Conservation (phyloP, 2,113 vertebrate genomes). For the Sylvicapra grimmia region DNA sequence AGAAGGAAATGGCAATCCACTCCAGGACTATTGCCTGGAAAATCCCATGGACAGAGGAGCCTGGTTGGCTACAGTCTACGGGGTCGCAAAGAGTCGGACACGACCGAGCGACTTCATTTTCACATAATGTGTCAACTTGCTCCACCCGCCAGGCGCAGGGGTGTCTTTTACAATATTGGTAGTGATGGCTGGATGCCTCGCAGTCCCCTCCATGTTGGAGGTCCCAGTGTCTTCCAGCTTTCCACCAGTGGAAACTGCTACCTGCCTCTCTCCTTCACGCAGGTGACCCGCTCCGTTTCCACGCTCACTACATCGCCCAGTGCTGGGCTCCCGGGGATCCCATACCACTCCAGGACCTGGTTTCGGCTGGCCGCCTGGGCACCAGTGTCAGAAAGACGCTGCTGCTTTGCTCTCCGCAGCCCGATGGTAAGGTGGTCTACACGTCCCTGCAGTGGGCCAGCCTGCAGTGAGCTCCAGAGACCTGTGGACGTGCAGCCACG, state of each 20-base stretch:
- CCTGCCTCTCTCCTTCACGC: neutral
- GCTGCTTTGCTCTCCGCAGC: constrained; percentile 82
- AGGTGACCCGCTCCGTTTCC: constrained; percentile 91
- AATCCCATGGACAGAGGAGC: too few relatives aligned
- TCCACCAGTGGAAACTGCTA: neutral
- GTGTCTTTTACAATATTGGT: neutral
- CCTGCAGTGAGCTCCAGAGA: constrained; percentile 71
- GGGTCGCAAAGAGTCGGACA: too few relatives aligned
- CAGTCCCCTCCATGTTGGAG: rapidly evolving
- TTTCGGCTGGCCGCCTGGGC: constrained; percentile 84
- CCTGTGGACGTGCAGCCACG: too few relatives aligned
- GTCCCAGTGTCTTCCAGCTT: rapidly evolving
- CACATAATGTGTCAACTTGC: neutral
- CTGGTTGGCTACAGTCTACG: too few relatives aligned
- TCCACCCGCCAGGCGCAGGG: too few relatives aligned
- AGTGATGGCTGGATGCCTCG: neutral
- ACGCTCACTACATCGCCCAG: constrained; percentile 89
- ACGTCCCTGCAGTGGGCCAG: constrained; percentile 90
- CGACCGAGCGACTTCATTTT: too few relatives aligned
- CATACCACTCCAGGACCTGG: constrained; percentile 79
- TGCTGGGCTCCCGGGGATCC: constrained; percentile 76
- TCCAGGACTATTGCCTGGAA: too few relatives aligned
- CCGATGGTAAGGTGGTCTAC: constrained; percentile 75
- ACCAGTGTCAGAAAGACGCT: constrained; percentile 89
- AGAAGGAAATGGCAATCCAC: too few relatives aligned